Evolutionary conservation across 2,113 vertebrate species (phyloP).

Genomic region (Oreochromis aureus): DNA sequence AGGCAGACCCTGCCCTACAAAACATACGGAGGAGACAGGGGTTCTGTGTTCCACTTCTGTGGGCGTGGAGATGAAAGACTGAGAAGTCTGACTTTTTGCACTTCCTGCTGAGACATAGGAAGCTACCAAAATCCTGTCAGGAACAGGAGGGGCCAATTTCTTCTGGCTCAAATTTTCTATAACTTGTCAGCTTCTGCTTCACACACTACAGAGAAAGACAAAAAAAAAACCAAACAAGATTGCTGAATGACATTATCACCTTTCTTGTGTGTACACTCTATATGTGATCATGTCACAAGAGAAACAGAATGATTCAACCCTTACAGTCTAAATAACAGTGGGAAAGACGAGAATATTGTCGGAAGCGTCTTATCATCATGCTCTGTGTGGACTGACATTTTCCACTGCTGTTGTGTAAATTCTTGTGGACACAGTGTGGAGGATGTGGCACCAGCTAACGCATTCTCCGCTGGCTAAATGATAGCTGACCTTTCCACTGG

Average conservation of each 20-base stretch:
- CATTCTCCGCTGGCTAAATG: constrained; percentile 49
- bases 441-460: constrained; percentile 45
- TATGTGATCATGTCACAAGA: background rate
- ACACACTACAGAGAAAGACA: background rate
- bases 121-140: constrained; percentile 69
- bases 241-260: background rate
- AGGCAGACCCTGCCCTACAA: background rate
- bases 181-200: constrained; percentile 25
- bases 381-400: constrained; percentile 61
- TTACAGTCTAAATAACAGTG: background rate
- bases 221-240: accelerated
- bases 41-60: constrained; percentile 20
- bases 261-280: background rate
- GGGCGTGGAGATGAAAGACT: constrained; percentile 44
- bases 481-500: constrained; percentile 62
- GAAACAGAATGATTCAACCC: background rate
- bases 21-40: constrained; percentile 4
- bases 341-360: background rate
- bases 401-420: constrained; percentile 55
- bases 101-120: constrained; percentile 74
- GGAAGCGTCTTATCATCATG: constrained; percentile 31
- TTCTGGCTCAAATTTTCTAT: constrained; percentile 42
- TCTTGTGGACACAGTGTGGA: constrained; percentile 50
- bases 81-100: constrained; percentile 58
- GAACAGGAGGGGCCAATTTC: constrained; percentile 56